Base-by-base conservation (phyloP, 2,113 vertebrate species). In the Speoplatyrhinus poulsoni region DNA sequence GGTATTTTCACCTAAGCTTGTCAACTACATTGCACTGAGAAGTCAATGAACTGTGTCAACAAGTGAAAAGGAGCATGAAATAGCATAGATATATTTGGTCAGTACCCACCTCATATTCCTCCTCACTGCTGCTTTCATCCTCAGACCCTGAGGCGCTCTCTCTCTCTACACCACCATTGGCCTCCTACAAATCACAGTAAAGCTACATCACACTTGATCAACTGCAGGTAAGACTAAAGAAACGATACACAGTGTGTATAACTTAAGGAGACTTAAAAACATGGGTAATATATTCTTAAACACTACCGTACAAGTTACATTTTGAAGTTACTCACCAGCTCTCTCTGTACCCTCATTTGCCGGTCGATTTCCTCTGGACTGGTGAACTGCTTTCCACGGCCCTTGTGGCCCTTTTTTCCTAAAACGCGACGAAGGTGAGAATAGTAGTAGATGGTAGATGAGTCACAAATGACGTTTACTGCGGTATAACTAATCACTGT, bases 361-460 rank as follows among this genome's bases (percentile, higher is more conserved):
- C 92, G 64, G 69, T 94, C 93, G 12, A 94, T 93, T 84, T 94
- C 93, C 56, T 94, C 93, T 0, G 93, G 93, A 69, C 94, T 93
- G 82, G 90, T 94, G 72, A 93, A 94, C 69, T 94, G 92, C 82
- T 94, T 94, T 53, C 92, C 91, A 49, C 93, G 77, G 72, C 93
- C 93, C 70, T 94, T 94, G 73, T 94, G 90, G 41, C 91, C 81
- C 62, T 91, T 93, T 87, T 92, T 94, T 0, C 92, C 93, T 94
- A 62, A 19, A 77, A 67, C 55, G 46, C 50, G n/a, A 55, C n/a
- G 4, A 10, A 46, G 70, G 15, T 17, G 46, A 15, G 10, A 60
- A 58, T 6, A 60, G 26, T 12, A 56, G 41, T 3, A 13, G 15
- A 17, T 17, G 17, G n/a, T 55, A 58, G 48, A 64, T 60, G 75